phyloP scores from a whole-genome alignment of 2,888 invertebrate species.

The Laothoe populi region DNA sequence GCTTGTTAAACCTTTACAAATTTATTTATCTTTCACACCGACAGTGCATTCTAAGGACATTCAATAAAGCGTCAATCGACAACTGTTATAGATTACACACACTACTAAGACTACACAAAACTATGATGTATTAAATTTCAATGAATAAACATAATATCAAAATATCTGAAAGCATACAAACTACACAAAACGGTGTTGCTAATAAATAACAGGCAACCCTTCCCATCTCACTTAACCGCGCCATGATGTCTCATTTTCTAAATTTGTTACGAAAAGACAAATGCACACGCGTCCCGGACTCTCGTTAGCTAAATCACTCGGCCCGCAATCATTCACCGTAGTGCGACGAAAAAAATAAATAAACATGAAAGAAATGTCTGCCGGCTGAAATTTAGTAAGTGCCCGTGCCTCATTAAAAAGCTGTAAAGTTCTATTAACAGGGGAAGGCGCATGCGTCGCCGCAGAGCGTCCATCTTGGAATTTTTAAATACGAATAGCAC shows the following conservation, averaged over 20 bases:
- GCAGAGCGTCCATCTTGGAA: neutral
- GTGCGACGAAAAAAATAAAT: constrained; percentile 55
- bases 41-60: too few species aligned
- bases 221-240: constrained; percentile 46
- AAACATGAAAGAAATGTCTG: constrained; percentile 66
- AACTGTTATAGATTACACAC: too few species aligned
- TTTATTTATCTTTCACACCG: too few species aligned
- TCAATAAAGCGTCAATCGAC: too few species aligned
- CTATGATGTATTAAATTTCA: neutral
- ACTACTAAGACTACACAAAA: too few species aligned
- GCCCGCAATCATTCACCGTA: constrained; percentile 75
- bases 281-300: constrained; percentile 72
- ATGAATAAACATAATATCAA: neutral
- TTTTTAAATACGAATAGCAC: neutral
- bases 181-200: constrained; percentile 35
- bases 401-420: constrained; percentile 80
- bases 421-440: constrained; percentile 78
- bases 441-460: constrained; percentile 50
- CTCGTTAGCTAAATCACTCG: constrained; percentile 81
- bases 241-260: constrained; percentile 83
- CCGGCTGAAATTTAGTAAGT: constrained; percentile 74
- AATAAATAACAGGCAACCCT: constrained; percentile 43
- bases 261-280: constrained; percentile 82
- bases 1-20: too few species aligned
- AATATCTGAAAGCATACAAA: constrained; percentile 30